A percentile compares a stretch with the other conserved stretches of the same genome.
These are phyloP conservation scores for Camponotus pennsylvanicus DNA, from an alignment of 1,140 invertebrate species.

Conservation along the genomic window DNA sequence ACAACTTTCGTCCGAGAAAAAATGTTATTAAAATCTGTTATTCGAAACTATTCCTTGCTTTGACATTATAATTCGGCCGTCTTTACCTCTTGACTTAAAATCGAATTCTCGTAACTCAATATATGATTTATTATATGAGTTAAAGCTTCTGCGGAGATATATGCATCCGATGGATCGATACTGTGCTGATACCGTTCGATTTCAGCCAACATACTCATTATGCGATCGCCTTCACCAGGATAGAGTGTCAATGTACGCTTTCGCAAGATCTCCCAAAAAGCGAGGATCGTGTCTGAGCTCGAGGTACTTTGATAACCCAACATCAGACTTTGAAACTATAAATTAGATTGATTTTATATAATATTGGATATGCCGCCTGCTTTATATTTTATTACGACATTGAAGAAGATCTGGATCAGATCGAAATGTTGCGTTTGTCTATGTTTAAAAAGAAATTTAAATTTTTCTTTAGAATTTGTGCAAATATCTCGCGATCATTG, in stretches of 20 bases:
- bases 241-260: constrained; percentile 84
- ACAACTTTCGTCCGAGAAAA: neutral
- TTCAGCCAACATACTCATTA: constrained; percentile 85
- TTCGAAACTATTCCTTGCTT: constrained; percentile 7
- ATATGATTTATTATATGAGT: constrained; percentile 86
- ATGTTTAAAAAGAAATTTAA: too few relatives aligned
- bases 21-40: neutral
- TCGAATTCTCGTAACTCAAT: constrained; percentile 84
- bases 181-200: constrained; percentile 85
- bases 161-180: constrained; percentile 79
- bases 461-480: too few relatives aligned
- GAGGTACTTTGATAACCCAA: constrained; percentile 89
- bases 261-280: constrained; percentile 86
- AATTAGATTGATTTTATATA: constrained; percentile 45
- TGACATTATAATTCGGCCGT: neutral
- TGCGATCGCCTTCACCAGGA: constrained; percentile 87
- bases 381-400: too few relatives aligned
- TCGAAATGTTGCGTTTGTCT: too few relatives aligned
- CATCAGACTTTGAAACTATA: constrained; percentile 88
- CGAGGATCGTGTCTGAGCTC: constrained; percentile 85
- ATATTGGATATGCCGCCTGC: neutral
- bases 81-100: constrained; percentile 86
- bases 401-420: too few relatives aligned
- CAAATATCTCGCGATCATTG: too few relatives aligned
- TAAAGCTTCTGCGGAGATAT: constrained; percentile 82